phyloP scores from a whole-genome alignment of 2,113 vertebrate genomes.

The Oceanites oceanicus region DNA sequence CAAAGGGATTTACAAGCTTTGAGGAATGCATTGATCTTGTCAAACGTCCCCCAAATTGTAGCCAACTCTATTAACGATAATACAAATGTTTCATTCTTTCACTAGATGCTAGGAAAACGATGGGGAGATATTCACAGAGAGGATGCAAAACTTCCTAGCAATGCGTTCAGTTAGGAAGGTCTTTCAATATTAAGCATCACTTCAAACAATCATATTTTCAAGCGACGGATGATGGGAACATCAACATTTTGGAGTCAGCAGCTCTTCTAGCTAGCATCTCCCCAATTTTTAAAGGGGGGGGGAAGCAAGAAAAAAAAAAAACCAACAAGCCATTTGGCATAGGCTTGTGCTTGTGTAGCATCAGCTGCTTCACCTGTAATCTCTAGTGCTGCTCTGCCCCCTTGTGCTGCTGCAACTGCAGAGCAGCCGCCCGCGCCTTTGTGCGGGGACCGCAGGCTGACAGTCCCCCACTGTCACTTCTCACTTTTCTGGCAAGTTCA shows the following conservation, averaged over 20 bases:
- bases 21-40: background rate
- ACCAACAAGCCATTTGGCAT: background rate
- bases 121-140: fast-evolving
- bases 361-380: constrained; percentile 70
- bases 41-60: background rate
- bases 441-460: constrained; percentile 38
- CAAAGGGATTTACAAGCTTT: background rate
- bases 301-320: too few relatives aligned
- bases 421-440: constrained; percentile 53
- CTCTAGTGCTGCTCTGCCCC: constrained; percentile 86
- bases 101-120: background rate
- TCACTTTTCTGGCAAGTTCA: constrained; percentile 83
- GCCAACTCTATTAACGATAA: background rate
- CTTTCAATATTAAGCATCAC: background rate
- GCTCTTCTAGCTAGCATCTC: background rate
- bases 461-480: constrained; percentile 73
- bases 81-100: background rate
- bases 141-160: background rate
- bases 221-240: fast-evolving
- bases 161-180: background rate
- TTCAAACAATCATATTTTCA: background rate
- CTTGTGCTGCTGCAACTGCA: constrained; percentile 79
- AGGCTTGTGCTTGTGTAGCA: background rate
- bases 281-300: background rate
- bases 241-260: background rate